Evolutionary conservation across 2,797 vertebrate genomes (phyloP), one percentile per base, ranked within the genome.

Genomic region (Mus spretus): DNA sequence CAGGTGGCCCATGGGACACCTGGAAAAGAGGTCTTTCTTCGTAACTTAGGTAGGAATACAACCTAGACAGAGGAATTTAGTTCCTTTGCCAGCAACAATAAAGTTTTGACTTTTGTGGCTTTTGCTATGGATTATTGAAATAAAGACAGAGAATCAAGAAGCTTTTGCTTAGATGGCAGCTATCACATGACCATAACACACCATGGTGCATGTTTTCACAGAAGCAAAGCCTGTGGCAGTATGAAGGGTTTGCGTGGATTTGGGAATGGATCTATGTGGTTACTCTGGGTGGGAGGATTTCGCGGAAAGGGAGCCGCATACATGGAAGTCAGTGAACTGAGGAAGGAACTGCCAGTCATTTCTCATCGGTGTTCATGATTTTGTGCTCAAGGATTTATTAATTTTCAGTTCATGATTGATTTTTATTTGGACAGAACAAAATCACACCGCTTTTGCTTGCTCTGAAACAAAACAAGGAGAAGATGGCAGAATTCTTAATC

Each of bases 361-460:
- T 87, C 26, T 17, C 4, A 8, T 72, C 2, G 4, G 63, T 14
- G 3, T 55, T 55, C 28, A 72, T 26, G 47, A 26, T 37, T 55
- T 9, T 72, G 65, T 28, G n/a, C 65, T 26, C 67, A 72, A 24
- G n/a, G 8, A 72, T 74, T n/a, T 87, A 37, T 74, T 74, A 26
- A 12, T 31, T 40, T 87, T 20, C 9, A 74, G 1, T 12, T 40
- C 9, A 4, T 40, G 13, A 40, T 34, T 87, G 47, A 28, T 67
- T 72, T 87, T 55, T 55, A 8, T 87, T 72, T 87, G 37, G 34
- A 72, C 34, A 87, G 84, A 87, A 87, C 65, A 87, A 72, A 47
- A 87, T 87, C 34, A 87, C 85, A 74, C 85, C 85, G 7, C 85
- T 87, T 87, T 19, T 87, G 50, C 85, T 87, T 74, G 85, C 85